Base-by-base conservation (phyloP, 2,113 vertebrate species). In the Muntiacus muntjak region DNA sequence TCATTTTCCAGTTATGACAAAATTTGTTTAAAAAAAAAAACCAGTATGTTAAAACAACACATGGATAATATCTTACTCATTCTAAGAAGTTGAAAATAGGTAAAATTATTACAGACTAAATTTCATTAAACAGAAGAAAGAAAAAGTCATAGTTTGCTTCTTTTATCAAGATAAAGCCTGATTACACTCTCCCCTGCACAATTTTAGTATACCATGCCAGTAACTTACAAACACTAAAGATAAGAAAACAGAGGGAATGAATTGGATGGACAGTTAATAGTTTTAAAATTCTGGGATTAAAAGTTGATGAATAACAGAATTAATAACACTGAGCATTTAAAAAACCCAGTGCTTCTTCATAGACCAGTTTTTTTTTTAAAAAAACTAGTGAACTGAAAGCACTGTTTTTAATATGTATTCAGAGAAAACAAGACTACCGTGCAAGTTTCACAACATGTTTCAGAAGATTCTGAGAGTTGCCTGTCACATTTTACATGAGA, bases 151-250 rank as follows among this genome's bases (percentile, higher is more conserved):
- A 91, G 33, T 64, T 87, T 86, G 26, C 58, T 57, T 89, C 30
- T 28, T 96, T 91, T 89, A 94, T 91, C n/a, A 95, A 94, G 52
- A 91, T 47, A 76, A 91, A 89, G 88, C 36, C 17, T 71, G 64
- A 89, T 67, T 14, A 92, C n/a, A 7, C 30, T 40, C 19, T 43
- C 28, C 13, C 11, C 26, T 1, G 47, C 3, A 94, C 9, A 71
- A 92, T 82, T 60, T 89, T n/a, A 86, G 11, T 57, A 92, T 14
- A 58, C 36, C 7, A 90, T 47, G 57, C 21, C 13, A 85, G 86
- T 64, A 83, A 60, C 45, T 87, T 83, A 97, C 6, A 54, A 92
- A 82, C 57, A 95, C 79, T 19, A 64, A 96, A 94, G 92, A 60
- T 45, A 81, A 64, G 58, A 95, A 97, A 96, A 81, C 5, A 89